Percentiles rank a stretch among this genome's conserved stretches.
Conservation (phyloP, 1,140 invertebrate genomes). For the Bursaphelenchus mucronatus region DNA sequence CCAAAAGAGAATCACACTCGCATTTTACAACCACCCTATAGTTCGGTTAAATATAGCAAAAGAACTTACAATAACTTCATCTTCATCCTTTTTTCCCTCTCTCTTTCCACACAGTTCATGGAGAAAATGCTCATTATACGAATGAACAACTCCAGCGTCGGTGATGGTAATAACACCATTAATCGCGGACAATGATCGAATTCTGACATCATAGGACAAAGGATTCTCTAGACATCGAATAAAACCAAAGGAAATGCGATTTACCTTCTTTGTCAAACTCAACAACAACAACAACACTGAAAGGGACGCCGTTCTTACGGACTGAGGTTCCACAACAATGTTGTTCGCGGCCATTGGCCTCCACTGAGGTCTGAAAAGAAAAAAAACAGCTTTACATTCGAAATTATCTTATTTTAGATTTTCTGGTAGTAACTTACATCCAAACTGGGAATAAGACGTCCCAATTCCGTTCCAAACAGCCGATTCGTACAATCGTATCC, state of each 20-base stretch:
- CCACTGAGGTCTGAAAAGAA: slow-evolving; percentile 17
- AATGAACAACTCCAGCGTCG: slow-evolving; percentile 42
- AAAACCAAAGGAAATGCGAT: slow-evolving; percentile 18
- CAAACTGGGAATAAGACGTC: slow-evolving; percentile 39
- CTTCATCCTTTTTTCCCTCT: slow-evolving; percentile 4
- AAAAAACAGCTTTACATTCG: slow-evolving; percentile 5
- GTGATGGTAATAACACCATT: slow-evolving; percentile 49
- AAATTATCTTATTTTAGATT: too few species aligned
- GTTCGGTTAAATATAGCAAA: slow-evolving; percentile 8
- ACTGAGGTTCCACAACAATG: slow-evolving; percentile 35
- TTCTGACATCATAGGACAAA: slow-evolving; percentile 41
- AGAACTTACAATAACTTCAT: slow-evolving; percentile 20
- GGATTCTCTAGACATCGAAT: slow-evolving; percentile 17
- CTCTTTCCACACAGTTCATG: slow-evolving; percentile 42
- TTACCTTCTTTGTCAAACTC: slow-evolving; percentile 40
- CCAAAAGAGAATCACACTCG: too few species aligned
- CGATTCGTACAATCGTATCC: slow-evolving; percentile 49
- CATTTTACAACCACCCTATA: neutral
- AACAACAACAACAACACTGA: slow-evolving; percentile 31
- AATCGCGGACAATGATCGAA: slow-evolving; percentile 47
- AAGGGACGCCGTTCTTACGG: slow-evolving; percentile 38
- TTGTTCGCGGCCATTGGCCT: slow-evolving; percentile 31
- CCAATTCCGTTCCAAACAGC: slow-evolving; percentile 47
- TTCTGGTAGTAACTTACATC: slow-evolving; percentile 8
- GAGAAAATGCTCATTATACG: slow-evolving; percentile 52